These are phyloP conservation scores for Onychomys torridus DNA, from an alignment of 2,797 vertebrate species.

Conservation along the genomic window DNA sequence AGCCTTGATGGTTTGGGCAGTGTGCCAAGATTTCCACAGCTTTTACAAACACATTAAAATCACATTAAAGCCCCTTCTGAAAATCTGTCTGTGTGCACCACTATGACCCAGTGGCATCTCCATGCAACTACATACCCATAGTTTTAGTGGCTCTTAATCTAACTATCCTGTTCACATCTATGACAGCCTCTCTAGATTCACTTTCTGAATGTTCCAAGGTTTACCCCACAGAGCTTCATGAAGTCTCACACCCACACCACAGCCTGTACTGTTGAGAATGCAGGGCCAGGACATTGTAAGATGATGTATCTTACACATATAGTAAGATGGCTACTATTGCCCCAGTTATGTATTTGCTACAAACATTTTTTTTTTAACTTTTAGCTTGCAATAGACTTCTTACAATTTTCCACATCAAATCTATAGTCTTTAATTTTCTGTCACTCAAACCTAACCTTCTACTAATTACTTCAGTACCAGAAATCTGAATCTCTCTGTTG, in stretches of 20 bases:
- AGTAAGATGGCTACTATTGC: neutral
- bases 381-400: neutral
- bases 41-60: slow-evolving; percentile 79
- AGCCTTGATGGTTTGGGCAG: slow-evolving; percentile 40
- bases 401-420: neutral
- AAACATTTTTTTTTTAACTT: neutral
- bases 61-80: slow-evolving; percentile 60
- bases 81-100: slow-evolving; percentile 1
- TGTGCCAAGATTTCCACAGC: slow-evolving; percentile 65
- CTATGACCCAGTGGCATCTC: slow-evolving; percentile 4
- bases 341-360: neutral
- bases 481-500: neutral
- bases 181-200: neutral
- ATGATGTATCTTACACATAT: neutral
- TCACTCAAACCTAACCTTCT: neutral
- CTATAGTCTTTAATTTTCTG: neutral
- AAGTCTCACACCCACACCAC: accelerated
- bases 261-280: neutral
- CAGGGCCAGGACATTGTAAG: neutral
- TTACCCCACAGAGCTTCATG: neutral
- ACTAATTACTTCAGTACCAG: neutral
- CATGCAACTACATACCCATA: neutral
- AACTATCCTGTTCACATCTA: neutral
- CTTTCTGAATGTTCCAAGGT: neutral
- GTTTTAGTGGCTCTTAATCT: neutral